These are phyloP conservation scores for Potamarius usumacintae DNA, from an alignment of 2,113 vertebrate species.

Conservation along the genomic window DNA sequence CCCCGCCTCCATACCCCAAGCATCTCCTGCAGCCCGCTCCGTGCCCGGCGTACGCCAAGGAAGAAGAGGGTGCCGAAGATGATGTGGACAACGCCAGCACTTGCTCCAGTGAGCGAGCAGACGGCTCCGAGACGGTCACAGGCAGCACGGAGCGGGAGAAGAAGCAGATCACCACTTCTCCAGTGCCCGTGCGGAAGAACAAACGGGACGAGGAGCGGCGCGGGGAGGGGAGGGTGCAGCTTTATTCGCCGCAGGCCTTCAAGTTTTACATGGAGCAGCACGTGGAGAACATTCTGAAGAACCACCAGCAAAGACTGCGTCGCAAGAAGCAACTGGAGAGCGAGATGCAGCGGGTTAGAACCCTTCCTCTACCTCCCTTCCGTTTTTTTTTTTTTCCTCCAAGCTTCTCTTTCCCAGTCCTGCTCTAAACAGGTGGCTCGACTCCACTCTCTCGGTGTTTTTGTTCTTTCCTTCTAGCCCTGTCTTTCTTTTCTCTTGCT, in stretches of 20 bases:
- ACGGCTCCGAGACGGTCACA: conserved; percentile 58
- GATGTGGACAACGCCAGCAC: conserved; percentile 70
- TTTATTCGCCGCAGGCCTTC: conserved; percentile 97
- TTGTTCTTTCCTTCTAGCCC: conserved; percentile 17
- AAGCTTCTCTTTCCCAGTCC: neutral
- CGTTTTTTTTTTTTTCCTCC: conserved; percentile 1
- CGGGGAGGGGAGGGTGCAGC: conserved; percentile 84
- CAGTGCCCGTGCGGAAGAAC: conserved; percentile 89
- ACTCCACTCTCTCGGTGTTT: conserved; percentile 21
- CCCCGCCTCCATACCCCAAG: conserved; percentile 89
- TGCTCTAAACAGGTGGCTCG: neutral
- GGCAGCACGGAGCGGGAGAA: conserved; percentile 83
- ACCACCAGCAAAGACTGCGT: conserved; percentile 90
- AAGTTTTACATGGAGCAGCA: conserved; percentile 99
- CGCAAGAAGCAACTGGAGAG: conserved; percentile 95
- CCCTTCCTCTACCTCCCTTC: neutral
- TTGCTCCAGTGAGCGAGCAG: conserved; percentile 65
- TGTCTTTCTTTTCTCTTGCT: conserved; percentile 70
- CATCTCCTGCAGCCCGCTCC: conserved; percentile 82
- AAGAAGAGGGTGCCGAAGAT: conserved; percentile 69
- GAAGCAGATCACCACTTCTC: conserved; percentile 95
- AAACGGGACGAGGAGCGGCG: conserved; percentile 88
- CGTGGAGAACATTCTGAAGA: conserved; percentile 96
- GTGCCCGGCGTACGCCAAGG: conserved; percentile 63
- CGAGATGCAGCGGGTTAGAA: conserved; percentile 96